Evolutionary conservation across 2,113 vertebrate species (phyloP).

Genomic region (Perccottus glenii): DNA sequence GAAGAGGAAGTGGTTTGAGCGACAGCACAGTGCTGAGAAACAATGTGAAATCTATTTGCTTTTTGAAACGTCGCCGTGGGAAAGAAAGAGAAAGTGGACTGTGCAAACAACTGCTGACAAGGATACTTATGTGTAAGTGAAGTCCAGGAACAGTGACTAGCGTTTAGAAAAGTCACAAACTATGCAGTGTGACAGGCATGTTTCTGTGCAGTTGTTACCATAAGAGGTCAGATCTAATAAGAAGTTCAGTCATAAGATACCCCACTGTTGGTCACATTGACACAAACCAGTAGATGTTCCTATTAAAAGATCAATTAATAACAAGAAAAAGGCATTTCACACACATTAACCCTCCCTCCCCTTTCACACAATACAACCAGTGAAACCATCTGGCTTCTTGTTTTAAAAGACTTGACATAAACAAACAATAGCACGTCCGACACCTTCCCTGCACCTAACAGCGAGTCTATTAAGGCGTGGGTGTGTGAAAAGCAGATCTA

Average conservation of each 20-base stretch:
- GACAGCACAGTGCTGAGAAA: not conserved
- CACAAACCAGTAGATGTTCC: slow-evolving; percentile 67
- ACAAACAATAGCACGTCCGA: slow-evolving; percentile 23
- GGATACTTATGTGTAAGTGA: too few species aligned
- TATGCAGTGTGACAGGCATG: too few species aligned
- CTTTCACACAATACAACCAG: not conserved
- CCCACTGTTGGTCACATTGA: slow-evolving; percentile 15
- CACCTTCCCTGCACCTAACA: slow-evolving; percentile 15
- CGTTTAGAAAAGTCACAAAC: too few species aligned
- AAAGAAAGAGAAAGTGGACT: too few species aligned
- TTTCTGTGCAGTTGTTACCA: not conserved
- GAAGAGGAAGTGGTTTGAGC: slow-evolving; percentile 56
- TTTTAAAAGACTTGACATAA: slow-evolving; percentile 5
- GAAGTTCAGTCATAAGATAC: not conserved
- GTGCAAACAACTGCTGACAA: too few species aligned
- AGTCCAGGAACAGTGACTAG: too few species aligned
- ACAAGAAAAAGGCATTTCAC: slow-evolving; percentile 9
- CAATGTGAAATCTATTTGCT: slow-evolving; percentile 21
- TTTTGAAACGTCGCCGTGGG: not conserved
- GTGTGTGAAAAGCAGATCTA: slow-evolving; percentile 62
- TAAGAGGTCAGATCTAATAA: not conserved
- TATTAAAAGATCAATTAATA: slow-evolving; percentile 35
- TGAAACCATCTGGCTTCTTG: not conserved
- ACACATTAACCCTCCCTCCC: not conserved
- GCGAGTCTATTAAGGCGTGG: slow-evolving; percentile 40